phyloP scores from a whole-genome alignment of 1,140 invertebrate genomes.

The Drosophila ambigua region DNA sequence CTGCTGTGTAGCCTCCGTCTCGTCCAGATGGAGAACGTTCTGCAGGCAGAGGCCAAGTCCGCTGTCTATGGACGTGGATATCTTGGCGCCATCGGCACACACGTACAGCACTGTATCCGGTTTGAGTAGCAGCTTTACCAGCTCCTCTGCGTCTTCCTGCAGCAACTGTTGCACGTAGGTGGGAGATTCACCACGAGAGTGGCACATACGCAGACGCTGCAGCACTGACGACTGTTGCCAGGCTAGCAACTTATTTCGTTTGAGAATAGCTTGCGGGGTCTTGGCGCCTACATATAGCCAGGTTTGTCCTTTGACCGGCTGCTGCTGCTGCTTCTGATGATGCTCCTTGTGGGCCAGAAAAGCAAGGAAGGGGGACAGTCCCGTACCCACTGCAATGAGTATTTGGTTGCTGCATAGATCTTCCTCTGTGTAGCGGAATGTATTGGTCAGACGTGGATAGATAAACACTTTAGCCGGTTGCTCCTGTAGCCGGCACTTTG shows the following conservation, averaged over 20 bases:
- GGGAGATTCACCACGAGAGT: slow-evolving; percentile 85
- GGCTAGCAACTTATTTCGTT: slow-evolving; percentile 45
- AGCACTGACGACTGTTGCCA: slow-evolving; percentile 85
- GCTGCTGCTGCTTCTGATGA: slow-evolving; percentile 24
- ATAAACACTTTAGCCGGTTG: slow-evolving; percentile 83
- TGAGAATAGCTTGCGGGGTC: slow-evolving; percentile 85
- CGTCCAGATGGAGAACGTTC: slow-evolving; percentile 77
- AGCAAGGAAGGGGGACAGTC: slow-evolving; percentile 91
- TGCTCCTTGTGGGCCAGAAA: slow-evolving; percentile 86
- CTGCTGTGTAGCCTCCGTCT: slow-evolving; percentile 79
- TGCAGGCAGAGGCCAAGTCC: slow-evolving; percentile 86
- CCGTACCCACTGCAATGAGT: slow-evolving; percentile 93
- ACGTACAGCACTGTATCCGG: slow-evolving; percentile 87
- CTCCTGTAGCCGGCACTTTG: slow-evolving; percentile 4
- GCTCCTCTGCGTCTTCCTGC: slow-evolving; percentile 84
- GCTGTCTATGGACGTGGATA: slow-evolving; percentile 88
- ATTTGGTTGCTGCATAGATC: slow-evolving; percentile 87
- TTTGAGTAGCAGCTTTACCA: slow-evolving; percentile 86
- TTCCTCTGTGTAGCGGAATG: slow-evolving; percentile 85
- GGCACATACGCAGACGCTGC: slow-evolving; percentile 86
- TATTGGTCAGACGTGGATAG: slow-evolving; percentile 87
- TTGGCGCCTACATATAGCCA: slow-evolving; percentile 92
- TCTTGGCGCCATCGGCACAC: slow-evolving; percentile 91
- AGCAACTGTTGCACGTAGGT: slow-evolving; percentile 88
- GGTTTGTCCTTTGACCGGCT: slow-evolving; percentile 81